Base-by-base conservation (phyloP, 2,888 invertebrate genomes). In the Mythimna vitellina region DNA sequence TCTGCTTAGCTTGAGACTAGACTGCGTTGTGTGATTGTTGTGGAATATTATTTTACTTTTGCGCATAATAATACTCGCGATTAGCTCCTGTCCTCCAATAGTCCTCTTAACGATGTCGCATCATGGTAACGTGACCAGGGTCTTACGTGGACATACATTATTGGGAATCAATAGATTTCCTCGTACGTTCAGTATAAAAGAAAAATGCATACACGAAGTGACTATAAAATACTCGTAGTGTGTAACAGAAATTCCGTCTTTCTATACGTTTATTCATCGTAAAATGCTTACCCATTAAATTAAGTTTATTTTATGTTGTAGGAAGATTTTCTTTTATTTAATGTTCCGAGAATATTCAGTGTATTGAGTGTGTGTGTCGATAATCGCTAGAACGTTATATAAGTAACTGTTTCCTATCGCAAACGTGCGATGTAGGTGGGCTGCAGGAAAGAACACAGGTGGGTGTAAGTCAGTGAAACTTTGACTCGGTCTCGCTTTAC, bases 321-420 rank as follows among this genome's bases (percentile, higher is more conserved):
- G 53, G 35, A 68, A 80, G 46, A 42, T 68, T 75, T 68, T 35
- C 46, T 60, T 58, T 42, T 32, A 51, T 51, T 61, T 57, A 12
- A n/a, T 60, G 53, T 64, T 75, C 42, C 10, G 49, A 35, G 80
- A 51, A 60, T 58, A 74, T 61, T 38, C 0, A 56, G 60, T 66
- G 12, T 14, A 38, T 12, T 14, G 5, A 29, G n/a, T 57, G 8
- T 32, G n/a, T 51, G n/a, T 51, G 51, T 38, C 42, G 49, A 57
- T 57, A 53, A 35, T 29, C 32, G 9, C 3, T 80, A 38, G 54
- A 49, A 42, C 14, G n/a, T 69, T 63, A 58, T n/a, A 25, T n/a
- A 49, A 49, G 49, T 71, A 71, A 60, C 35, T 20, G 58, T n/a
- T 58, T n/a, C 7, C 6, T 29, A 53, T n/a, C 6, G 8, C 38